Conservation (phyloP, 1,140 invertebrate species). For the Atta texana region DNA sequence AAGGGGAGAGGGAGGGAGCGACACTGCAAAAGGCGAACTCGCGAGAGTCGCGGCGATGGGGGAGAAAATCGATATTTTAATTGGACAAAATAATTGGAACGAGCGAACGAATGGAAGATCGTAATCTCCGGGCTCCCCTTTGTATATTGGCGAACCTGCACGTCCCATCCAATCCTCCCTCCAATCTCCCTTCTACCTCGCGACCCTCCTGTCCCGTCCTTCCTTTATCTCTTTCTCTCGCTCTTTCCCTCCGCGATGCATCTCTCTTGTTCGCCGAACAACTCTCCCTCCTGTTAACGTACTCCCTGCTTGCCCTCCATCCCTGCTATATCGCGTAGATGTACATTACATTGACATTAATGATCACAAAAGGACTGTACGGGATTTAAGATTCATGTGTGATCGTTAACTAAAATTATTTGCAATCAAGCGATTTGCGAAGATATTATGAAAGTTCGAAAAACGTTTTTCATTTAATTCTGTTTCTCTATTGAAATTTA, state of each 20-base stretch:
- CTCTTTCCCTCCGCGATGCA: constrained; percentile 24
- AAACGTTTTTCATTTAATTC: constrained; percentile 5
- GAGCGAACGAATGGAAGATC: constrained; percentile 85
- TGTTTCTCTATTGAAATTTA: background rate
- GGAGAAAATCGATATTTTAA: constrained; percentile 86
- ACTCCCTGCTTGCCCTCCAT: constrained; percentile 5
- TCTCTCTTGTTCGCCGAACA: constrained; percentile 29
- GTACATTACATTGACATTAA: constrained; percentile 49
- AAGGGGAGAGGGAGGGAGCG: constrained; percentile 45
- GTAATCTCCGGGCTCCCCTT: constrained; percentile 82
- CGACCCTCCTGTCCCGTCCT: constrained; percentile 20
- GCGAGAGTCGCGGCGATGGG: constrained; percentile 69
- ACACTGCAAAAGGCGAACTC: constrained; percentile 75
- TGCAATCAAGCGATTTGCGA: background rate
- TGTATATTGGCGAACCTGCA: constrained; percentile 79
- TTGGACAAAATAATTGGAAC: constrained; percentile 86
- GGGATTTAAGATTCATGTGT: constrained; percentile 39
- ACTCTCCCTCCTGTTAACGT: constrained; percentile 40
- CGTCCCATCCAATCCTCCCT: constrained; percentile 66
- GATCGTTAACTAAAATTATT: constrained; percentile 41
- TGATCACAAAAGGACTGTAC: constrained; percentile 45
- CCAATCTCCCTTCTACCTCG: constrained; percentile 53
- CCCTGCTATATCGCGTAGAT: constrained; percentile 34
- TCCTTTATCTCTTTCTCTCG: constrained; percentile 36
- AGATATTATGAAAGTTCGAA: background rate